Evolutionary conservation across 2,888 invertebrate genomes (phyloP).

Genomic region (Dryobota labecula): DNA sequence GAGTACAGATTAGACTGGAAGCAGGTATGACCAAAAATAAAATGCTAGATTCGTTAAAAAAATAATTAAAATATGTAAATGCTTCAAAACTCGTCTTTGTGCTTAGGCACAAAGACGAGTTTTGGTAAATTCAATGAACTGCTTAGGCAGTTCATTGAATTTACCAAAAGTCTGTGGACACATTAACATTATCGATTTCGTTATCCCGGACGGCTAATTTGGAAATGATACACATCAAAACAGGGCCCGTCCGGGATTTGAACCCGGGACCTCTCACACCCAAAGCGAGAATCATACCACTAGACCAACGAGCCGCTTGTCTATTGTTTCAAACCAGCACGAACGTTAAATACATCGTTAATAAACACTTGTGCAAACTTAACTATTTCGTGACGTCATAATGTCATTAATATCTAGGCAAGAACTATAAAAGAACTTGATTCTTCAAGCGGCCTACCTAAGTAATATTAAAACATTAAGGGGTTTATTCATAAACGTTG

Average conservation of each 20-base stretch:
- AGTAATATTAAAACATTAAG: too few species aligned
- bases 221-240: conserved; percentile 13
- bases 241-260: conserved; percentile 90
- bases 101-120: background rate
- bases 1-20: background rate
- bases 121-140: too few species aligned
- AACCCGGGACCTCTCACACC: conserved; percentile 90
- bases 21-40: background rate
- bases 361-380: conserved; percentile 21
- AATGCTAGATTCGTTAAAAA: background rate
- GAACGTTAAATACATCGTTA: background rate
- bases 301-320: conserved; percentile 88
- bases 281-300: conserved; percentile 90
- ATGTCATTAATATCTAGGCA: background rate
- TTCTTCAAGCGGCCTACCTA: too few species aligned
- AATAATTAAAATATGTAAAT: background rate
- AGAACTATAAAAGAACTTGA: background rate
- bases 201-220: background rate
- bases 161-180: background rate
- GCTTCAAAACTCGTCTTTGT: background rate
- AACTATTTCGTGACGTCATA: conserved; percentile 24
- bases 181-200: background rate
- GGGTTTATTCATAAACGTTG: too few species aligned
- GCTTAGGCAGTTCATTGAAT: background rate
- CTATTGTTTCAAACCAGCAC: background rate